Evolutionary conservation across 2,888 invertebrate species (phyloP).

Genomic region (Hypomecis atomaria): DNA sequence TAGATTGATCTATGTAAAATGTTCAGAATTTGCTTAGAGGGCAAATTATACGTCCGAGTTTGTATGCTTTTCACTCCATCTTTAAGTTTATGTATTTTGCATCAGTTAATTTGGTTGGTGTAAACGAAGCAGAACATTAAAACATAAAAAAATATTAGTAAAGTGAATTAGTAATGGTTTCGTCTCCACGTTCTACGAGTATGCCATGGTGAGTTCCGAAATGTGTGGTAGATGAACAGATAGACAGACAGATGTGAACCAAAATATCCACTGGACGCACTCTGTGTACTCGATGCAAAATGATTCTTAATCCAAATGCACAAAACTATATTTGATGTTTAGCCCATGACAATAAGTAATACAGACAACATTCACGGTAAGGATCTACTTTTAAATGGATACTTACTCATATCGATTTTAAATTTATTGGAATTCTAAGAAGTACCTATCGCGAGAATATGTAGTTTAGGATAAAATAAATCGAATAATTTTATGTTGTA

Average conservation of each 20-base stretch:
- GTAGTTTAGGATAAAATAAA: background rate
- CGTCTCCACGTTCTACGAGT: constrained; percentile 60
- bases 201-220: constrained; percentile 72
- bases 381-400: constrained; percentile 5
- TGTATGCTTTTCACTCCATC: background rate
- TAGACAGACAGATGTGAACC: constrained; percentile 75
- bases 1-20: no score
- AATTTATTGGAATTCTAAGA: background rate
- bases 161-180: constrained; percentile 80
- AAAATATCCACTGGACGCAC: constrained; percentile 66
- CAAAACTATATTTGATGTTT: constrained; percentile 14
- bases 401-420: constrained; percentile 28
- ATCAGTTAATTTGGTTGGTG: constrained; percentile 15
- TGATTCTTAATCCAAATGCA: constrained; percentile 46
- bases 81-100: no score
- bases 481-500: no score
- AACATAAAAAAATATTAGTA: constrained; percentile 57
- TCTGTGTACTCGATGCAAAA: constrained; percentile 69
- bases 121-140: constrained; percentile 27
- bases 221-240: constrained; percentile 79
- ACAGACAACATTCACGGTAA: constrained; percentile 48
- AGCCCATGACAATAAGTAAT: constrained; percentile 59
- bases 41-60: background rate
- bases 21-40: no score
- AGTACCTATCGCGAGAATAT: constrained; percentile 1